Percentiles rank a stretch among this genome's conserved stretches.
Evolutionary conservation across 2,888 invertebrate species (phyloP).

Genomic region (Dryomyza anilis): DNA sequence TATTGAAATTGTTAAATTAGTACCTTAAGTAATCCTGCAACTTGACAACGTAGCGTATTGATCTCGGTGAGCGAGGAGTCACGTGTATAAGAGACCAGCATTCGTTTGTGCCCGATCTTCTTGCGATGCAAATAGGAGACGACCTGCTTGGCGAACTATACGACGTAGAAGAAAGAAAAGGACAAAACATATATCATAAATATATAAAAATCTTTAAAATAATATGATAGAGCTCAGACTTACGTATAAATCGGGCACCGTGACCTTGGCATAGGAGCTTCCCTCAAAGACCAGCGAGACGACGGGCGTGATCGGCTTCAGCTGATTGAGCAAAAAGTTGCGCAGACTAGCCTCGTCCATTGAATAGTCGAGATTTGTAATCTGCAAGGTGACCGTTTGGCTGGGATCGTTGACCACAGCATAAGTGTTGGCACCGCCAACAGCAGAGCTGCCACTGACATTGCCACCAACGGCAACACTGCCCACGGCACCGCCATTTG

Average conservation of each 20-base stretch:
- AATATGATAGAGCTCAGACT: conserved; percentile 33
- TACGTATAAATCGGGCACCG: conserved; percentile 60
- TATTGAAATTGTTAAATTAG: too few species aligned
- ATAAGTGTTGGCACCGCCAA: conserved; percentile 28
- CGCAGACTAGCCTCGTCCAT: conserved; percentile 57
- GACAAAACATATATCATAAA: too few species aligned
- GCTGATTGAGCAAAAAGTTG: conserved; percentile 55
- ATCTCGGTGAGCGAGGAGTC: conserved; percentile 67
- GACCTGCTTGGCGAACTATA: conserved; percentile 68
- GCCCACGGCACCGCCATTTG: not conserved
- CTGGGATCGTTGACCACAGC: conserved; percentile 41
- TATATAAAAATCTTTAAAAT: too few species aligned
- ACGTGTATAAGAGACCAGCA: conserved; percentile 74
- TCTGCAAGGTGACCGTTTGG: conserved; percentile 57
- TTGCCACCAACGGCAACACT: conserved; percentile 7
- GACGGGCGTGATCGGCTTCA: conserved; percentile 61
- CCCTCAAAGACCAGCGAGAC: conserved; percentile 59
- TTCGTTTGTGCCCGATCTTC: conserved; percentile 79
- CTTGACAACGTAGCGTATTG: conserved; percentile 70
- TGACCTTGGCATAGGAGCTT: conserved; percentile 58
- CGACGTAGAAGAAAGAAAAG: too few species aligned
- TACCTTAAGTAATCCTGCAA: conserved; percentile 71
- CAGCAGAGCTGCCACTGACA: not conserved
- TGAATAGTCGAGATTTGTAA: conserved; percentile 60
- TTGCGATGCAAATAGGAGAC: conserved; percentile 81